These are phyloP conservation scores for Onthophagus sagittarius DNA, from an alignment of 2,888 invertebrate species.

Conservation along the genomic window DNA sequence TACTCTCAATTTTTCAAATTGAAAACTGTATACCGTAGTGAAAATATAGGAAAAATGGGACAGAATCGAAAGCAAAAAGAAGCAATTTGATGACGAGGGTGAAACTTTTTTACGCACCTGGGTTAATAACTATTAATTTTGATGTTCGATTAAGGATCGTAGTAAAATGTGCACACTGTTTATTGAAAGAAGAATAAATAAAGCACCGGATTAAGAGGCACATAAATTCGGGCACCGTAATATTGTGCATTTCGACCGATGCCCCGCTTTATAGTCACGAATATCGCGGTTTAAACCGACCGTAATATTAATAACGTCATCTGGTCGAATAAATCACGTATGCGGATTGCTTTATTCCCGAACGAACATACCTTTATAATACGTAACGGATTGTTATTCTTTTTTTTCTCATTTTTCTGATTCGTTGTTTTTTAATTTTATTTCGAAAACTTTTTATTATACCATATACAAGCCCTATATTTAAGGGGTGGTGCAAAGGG, in stretches of 20 bases:
- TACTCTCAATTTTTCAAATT: slow-evolving; percentile 42
- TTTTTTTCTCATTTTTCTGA: neutral
- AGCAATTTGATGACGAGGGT: neutral
- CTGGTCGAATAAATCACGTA: neutral
- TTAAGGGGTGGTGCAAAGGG: slow-evolving; percentile 24
- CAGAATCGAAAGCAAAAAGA: neutral
- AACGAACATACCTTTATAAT: neutral
- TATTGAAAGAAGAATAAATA: slow-evolving; percentile 18
- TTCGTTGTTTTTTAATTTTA: neutral
- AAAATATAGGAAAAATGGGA: neutral
- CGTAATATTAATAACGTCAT: slow-evolving; percentile 8
- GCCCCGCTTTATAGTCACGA: slow-evolving; percentile 7
- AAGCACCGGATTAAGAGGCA: slow-evolving; percentile 19
- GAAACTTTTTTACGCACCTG: neutral
- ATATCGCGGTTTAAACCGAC: slow-evolving; percentile 3
- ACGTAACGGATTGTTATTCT: neutral
- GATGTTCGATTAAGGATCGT: neutral
- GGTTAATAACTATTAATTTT: neutral
- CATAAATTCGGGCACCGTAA: slow-evolving; percentile 15
- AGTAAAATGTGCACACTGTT: slow-evolving; percentile 14
- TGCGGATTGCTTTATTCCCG: neutral
- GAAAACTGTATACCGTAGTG: slow-evolving; percentile 42
- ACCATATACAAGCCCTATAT: neutral
- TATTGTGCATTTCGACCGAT: slow-evolving; percentile 4
- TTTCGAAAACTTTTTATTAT: neutral